Evolutionary conservation across 1,140 invertebrate genomes (phyloP).

Genomic region (Apis dorsata): DNA sequence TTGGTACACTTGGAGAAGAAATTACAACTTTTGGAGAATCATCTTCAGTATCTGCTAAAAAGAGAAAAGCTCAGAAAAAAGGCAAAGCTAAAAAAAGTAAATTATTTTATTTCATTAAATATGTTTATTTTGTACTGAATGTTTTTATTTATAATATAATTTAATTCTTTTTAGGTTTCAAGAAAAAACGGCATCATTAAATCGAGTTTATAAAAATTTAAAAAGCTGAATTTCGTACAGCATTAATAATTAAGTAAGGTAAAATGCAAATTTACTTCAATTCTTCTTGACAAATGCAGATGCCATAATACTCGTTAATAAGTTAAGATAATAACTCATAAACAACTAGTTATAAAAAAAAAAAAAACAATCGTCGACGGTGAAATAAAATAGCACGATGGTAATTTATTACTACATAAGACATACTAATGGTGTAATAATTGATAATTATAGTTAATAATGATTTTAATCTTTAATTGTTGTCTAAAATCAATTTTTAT

Average conservation of each 20-base stretch:
- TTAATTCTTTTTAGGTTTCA: constrained; percentile 73
- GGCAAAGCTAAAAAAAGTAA: constrained; percentile 77
- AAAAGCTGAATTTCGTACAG: constrained; percentile 62
- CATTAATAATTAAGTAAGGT: constrained; percentile 73
- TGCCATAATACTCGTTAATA: constrained; percentile 77
- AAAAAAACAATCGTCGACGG: constrained; percentile 68
- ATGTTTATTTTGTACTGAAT: background rate
- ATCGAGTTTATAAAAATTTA: constrained; percentile 51
- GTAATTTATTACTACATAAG: constrained; percentile 73
- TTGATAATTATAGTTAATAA: constrained; percentile 79
- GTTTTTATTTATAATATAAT: constrained; percentile 8
- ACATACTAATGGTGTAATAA: constrained; percentile 74
- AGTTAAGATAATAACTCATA: constrained; percentile 76
- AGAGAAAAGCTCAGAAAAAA: constrained; percentile 78
- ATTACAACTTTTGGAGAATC: constrained; percentile 85
- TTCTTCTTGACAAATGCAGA: constrained; percentile 73
- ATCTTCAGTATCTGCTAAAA: constrained; percentile 76
- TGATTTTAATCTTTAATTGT: constrained; percentile 79
- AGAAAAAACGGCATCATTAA: constrained; percentile 78
- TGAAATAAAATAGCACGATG: constrained; percentile 71
- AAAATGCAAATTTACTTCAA: constrained; percentile 73
- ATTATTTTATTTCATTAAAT: background rate
- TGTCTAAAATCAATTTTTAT: constrained; percentile 79
- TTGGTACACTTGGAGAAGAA: constrained; percentile 90
- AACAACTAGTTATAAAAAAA: constrained; percentile 72